phyloP scores from a whole-genome alignment of 2,797 vertebrate species.

The Lepus townsendii region DNA sequence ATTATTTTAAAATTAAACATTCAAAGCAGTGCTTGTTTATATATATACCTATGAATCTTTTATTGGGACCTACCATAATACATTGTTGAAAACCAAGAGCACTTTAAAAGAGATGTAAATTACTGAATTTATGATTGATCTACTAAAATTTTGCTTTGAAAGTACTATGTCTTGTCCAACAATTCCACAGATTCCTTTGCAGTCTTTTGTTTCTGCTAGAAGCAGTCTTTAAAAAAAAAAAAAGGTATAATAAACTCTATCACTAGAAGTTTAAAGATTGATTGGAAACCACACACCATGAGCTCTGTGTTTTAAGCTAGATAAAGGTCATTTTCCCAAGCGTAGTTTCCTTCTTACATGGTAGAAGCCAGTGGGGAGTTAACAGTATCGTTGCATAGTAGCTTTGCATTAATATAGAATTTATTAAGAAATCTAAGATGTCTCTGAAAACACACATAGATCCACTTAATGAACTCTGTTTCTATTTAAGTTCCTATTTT shows the following conservation, averaged over 20 bases:
- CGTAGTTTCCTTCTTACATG: background rate
- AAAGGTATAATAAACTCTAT: conserved; percentile 9
- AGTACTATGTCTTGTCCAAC: background rate
- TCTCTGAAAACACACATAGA: background rate
- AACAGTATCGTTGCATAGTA: background rate
- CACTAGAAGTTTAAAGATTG: background rate
- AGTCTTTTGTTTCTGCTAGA: conserved; percentile 25
- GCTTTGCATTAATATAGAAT: background rate
- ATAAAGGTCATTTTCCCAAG: conserved; percentile 41
- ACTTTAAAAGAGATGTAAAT: conserved; percentile 15
- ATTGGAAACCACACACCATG: background rate
- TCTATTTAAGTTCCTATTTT: background rate
- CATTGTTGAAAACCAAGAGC: conserved; percentile 14
- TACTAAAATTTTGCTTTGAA: conserved; percentile 51
- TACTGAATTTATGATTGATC: conserved; percentile 2
- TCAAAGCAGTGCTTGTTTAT: conserved; percentile 61
- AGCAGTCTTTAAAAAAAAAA: conserved; percentile 13
- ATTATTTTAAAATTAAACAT: conserved; percentile 39
- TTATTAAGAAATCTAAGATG: background rate
- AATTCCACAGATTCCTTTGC: background rate
- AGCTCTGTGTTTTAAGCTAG: background rate
- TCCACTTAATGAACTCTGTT: background rate
- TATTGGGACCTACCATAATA: background rate
- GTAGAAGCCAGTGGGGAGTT: background rate
- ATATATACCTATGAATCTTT: conserved; percentile 44